Evolutionary conservation across 2,888 invertebrate species (phyloP).

Genomic region (Caenorhabditis japonica): DNA sequence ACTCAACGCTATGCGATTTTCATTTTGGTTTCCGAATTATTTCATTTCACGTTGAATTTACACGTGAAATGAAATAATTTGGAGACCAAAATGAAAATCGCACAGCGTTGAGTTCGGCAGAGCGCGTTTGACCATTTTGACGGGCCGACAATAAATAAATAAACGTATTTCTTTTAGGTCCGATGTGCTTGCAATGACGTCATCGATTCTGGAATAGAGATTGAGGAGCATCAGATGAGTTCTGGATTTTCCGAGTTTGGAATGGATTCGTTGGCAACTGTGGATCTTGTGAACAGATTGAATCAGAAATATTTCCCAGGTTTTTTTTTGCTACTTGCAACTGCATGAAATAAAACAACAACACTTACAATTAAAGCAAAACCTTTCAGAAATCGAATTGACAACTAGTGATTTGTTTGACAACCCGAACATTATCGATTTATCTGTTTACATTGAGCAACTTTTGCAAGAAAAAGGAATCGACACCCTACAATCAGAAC

Average conservation of each 20-base stretch:
- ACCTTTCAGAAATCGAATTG: conserved; percentile 44
- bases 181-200: conserved; percentile 46
- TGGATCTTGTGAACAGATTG: conserved; percentile 66
- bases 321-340: neutral
- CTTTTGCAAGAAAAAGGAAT: conserved; percentile 45
- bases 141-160: neutral
- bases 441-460: conserved; percentile 33
- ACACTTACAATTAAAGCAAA: neutral
- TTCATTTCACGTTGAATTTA: too few relatives aligned
- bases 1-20: too few relatives aligned
- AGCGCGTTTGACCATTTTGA: too few relatives aligned
- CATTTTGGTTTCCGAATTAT: too few relatives aligned
- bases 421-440: conserved; percentile 52
- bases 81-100: too few relatives aligned
- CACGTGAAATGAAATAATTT: too few relatives aligned
- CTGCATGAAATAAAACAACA: too few relatives aligned
- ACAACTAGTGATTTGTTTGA: conserved; percentile 58
- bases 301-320: conserved; percentile 57
- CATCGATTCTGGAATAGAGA: conserved; percentile 45
- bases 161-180: conserved; percentile 14
- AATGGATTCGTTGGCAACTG: conserved; percentile 68
- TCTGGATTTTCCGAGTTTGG: conserved; percentile 69
- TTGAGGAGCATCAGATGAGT: conserved; percentile 46
- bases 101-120: too few relatives aligned
- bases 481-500: conserved; percentile 9